These are phyloP conservation scores for Distichodus sexfasciatus DNA, from an alignment of 2,797 vertebrate species.

Conservation along the genomic window DNA sequence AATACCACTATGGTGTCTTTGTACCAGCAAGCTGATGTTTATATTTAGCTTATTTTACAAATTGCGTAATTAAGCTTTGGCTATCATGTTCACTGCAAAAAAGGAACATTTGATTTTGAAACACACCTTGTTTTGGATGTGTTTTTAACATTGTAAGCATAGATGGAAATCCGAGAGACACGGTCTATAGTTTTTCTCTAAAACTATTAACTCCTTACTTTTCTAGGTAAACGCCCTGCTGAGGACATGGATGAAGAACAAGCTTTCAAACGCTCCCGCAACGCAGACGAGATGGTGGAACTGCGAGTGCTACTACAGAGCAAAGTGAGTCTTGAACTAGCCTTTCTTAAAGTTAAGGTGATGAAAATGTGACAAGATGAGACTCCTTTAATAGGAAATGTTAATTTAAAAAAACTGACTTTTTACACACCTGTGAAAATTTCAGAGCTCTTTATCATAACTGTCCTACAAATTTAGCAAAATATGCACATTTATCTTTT, in stretches of 20 bases:
- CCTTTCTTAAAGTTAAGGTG: background rate
- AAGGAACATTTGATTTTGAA: too few relatives aligned
- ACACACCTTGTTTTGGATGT: too few relatives aligned
- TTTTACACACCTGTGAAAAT: too few relatives aligned
- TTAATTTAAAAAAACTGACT: too few relatives aligned
- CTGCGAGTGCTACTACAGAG: conserved; percentile 95
- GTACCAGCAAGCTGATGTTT: too few relatives aligned
- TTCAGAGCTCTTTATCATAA: too few relatives aligned
- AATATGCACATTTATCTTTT: conserved; percentile 33
- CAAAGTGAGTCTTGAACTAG: conserved; percentile 84
- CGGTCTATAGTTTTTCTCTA: background rate
- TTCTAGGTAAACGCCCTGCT: conserved; percentile 92
- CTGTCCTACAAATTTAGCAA: background rate
- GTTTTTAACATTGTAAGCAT: background rate
- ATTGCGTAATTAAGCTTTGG: too few relatives aligned
- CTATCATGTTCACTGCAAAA: too few relatives aligned
- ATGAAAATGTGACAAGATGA: too few relatives aligned
- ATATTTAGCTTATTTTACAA: too few relatives aligned
- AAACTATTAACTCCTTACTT: conserved; percentile 10
- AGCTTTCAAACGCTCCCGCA: conserved; percentile 95
- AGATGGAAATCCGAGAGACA: background rate
- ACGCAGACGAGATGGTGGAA: conserved; percentile 96
- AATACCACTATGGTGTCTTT: too few relatives aligned
- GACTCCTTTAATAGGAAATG: too few relatives aligned
- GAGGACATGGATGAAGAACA: conserved; percentile 98